Percentiles rank a stretch among this genome's conserved stretches.
Evolutionary conservation across 2,113 vertebrate species (phyloP).

Genomic region (Sciurus niger): DNA sequence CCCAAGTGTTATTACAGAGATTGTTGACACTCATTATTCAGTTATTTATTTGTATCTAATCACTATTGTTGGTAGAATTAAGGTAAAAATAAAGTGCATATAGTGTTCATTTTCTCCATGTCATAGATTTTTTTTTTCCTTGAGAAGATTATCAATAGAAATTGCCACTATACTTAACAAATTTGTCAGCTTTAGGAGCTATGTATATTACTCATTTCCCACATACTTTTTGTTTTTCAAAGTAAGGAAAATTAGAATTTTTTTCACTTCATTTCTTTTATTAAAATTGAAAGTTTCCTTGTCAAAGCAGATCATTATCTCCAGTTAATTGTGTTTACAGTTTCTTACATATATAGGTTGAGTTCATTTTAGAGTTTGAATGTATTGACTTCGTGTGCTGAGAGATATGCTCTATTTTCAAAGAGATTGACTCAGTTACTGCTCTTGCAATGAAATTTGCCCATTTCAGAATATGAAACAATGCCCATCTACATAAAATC

Average conservation of each 20-base stretch:
- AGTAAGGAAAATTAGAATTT: slow-evolving; percentile 18
- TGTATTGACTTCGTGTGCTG: not conserved
- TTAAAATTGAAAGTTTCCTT: not conserved
- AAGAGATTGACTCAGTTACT: not conserved
- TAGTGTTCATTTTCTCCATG: not conserved
- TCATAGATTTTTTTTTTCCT: not conserved
- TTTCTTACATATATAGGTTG: not conserved
- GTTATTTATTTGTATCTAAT: slow-evolving; percentile 53
- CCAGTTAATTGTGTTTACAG: not conserved
- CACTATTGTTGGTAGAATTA: not conserved
- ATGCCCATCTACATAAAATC: not conserved
- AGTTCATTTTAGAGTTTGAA: slow-evolving; percentile 21
- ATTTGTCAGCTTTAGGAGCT: slow-evolving; percentile 30
- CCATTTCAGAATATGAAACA: slow-evolving; percentile 14
- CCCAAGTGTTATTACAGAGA: not conserved
- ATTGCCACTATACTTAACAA: slow-evolving; percentile 4
- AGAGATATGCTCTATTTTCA: not conserved
- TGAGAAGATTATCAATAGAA: slow-evolving; percentile 18
- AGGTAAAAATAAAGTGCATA: not conserved
- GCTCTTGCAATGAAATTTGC: not conserved
- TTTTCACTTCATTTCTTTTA: slow-evolving; percentile 33
- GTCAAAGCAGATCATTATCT: slow-evolving; percentile 21
- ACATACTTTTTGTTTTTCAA: slow-evolving; percentile 36
- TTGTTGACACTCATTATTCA: slow-evolving; percentile 8
- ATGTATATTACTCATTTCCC: not conserved